Percentiles rank a stretch among this genome's conserved stretches.
Conservation (phyloP, 2,113 vertebrate genomes). For the Xiphophorus hellerii region DNA sequence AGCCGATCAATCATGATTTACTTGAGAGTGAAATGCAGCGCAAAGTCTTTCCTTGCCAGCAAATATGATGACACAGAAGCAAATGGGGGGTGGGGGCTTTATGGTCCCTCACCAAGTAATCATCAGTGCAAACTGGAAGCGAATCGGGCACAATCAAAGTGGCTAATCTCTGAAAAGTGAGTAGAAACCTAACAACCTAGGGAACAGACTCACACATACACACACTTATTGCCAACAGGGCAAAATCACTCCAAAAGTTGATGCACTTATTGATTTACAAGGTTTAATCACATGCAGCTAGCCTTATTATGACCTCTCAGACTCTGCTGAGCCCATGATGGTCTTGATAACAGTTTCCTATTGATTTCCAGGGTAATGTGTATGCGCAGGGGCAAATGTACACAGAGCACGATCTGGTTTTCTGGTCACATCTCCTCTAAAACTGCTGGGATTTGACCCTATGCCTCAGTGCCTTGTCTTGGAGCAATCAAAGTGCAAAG, state of each 20-base stretch:
- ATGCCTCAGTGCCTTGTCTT: conserved; percentile 65
- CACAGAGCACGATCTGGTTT: conserved; percentile 52
- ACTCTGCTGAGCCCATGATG: conserved; percentile 43
- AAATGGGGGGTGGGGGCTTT: conserved; percentile 32
- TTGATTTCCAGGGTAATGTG: conserved; percentile 50
- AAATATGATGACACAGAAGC: conserved; percentile 52
- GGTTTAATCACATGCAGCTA: conserved; percentile 64
- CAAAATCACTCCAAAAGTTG: conserved; percentile 52
- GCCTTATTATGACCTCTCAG: conserved; percentile 50
- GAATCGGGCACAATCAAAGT: conserved; percentile 28
- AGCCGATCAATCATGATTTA: conserved; percentile 77
- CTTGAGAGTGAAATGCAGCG: conserved; percentile 69
- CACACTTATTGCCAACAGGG: conserved; percentile 25
- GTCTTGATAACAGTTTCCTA: conserved; percentile 61
- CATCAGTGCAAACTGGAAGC: conserved; percentile 36
- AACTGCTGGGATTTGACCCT: conserved; percentile 70
- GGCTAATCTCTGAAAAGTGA: conserved; percentile 30
- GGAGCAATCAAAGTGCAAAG: conserved; percentile 72
- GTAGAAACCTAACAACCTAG: conserved; percentile 40
- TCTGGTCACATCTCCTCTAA: conserved; percentile 63
- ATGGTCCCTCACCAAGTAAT: conserved; percentile 30
- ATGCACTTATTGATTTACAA: conserved; percentile 69
- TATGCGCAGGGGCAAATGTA: conserved; percentile 53
- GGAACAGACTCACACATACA: conserved; percentile 28
- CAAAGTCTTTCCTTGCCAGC: conserved; percentile 57